Evolutionary conservation across 2,113 vertebrate species (phyloP).

Genomic region (Cochlearius cochlearius): DNA sequence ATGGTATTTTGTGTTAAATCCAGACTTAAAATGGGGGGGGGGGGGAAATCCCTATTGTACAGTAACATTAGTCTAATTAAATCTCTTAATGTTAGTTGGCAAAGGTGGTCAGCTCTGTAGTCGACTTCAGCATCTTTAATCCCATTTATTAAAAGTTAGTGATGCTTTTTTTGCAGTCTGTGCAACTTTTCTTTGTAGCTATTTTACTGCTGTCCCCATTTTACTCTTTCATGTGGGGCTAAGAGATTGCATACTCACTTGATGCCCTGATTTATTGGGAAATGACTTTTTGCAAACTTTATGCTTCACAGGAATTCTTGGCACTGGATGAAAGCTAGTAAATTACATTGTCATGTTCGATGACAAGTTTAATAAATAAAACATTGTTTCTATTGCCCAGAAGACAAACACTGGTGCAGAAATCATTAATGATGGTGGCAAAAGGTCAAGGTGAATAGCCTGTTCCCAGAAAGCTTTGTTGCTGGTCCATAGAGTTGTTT

Average conservation of each 20-base stretch:
- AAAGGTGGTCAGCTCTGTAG: not conserved
- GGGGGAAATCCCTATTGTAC: not conserved
- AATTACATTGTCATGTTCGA: conserved; percentile 55
- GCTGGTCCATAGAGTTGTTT: not conserved
- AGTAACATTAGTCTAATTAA: not conserved
- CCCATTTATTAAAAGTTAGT: not conserved
- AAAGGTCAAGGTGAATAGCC: not conserved
- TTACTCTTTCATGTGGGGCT: not conserved
- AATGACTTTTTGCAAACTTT: conserved; percentile 29
- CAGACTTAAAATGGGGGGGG: not conserved
- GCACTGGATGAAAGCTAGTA: conserved; percentile 61
- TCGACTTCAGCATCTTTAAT: not conserved
- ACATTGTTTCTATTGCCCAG: conserved; percentile 39
- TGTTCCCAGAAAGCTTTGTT: not conserved
- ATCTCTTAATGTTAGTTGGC: not conserved
- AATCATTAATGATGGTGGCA: not conserved
- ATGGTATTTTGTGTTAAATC: not conserved
- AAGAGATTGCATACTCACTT: not conserved
- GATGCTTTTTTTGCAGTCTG: not conserved
- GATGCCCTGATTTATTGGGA: not conserved
- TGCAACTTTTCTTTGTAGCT: not conserved
- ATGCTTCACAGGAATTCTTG: conserved; percentile 33
- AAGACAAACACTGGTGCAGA: conserved; percentile 42
- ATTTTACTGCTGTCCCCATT: not conserved
- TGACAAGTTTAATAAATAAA: conserved; percentile 67